These are phyloP conservation scores for Leucozona laternaria DNA, from an alignment of 2,888 invertebrate genomes.

Conservation along the genomic window DNA sequence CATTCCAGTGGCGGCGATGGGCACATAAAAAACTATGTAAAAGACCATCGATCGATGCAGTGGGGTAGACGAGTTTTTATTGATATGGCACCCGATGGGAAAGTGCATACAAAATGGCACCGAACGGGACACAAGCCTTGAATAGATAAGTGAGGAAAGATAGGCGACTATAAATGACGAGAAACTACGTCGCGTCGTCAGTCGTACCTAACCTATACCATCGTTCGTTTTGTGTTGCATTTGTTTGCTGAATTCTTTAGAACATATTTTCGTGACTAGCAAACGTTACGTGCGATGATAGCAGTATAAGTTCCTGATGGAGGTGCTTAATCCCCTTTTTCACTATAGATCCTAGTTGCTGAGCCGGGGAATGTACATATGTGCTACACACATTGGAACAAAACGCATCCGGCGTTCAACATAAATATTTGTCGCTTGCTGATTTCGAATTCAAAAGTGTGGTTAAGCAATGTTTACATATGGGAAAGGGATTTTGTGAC, in stretches of 20 bases:
- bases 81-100: conserved; percentile 36
- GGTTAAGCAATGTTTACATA: conserved; percentile 72
- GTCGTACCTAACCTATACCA: background rate
- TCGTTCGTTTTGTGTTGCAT: conserved; percentile 44
- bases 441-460: conserved; percentile 74
- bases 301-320: conserved; percentile 40
- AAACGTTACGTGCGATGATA: conserved; percentile 61
- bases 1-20: conserved; percentile 21
- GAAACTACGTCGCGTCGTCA: background rate
- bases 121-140: conserved; percentile 54
- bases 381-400: conserved; percentile 52
- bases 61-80: conserved; percentile 59
- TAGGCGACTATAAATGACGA: conserved; percentile 18
- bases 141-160: conserved; percentile 66
- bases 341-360: background rate
- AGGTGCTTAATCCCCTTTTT: conserved; percentile 8
- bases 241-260: conserved; percentile 68
- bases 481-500: conserved; percentile 45
- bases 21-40: background rate
- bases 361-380: conserved; percentile 25
- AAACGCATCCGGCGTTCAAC: conserved; percentile 75
- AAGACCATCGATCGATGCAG: background rate
- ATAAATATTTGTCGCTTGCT: conserved; percentile 75
- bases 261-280: conserved; percentile 67
- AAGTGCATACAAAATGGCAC: conserved; percentile 50